These are phyloP conservation scores for Spilarctia lutea DNA, from an alignment of 2,888 invertebrate genomes.

Conservation along the genomic window DNA sequence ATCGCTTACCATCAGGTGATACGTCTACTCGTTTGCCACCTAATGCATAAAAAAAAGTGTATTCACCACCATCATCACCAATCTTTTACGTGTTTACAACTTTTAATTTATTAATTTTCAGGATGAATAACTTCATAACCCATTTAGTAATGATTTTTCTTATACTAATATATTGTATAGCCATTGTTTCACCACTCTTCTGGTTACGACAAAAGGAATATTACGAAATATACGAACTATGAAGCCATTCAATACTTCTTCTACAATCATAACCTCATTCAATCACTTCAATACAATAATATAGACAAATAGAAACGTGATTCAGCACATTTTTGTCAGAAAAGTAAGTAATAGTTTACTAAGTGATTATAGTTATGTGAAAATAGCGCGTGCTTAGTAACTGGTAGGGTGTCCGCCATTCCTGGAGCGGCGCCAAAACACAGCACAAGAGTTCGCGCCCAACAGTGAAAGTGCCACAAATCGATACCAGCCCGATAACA, in stretches of 20 bases:
- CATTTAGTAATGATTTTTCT: neutral
- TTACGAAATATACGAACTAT: slow-evolving; percentile 31
- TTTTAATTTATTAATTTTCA: neutral
- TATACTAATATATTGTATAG: neutral
- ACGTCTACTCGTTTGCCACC: no score
- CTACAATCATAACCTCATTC: slow-evolving; percentile 20
- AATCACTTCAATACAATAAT: slow-evolving; percentile 5
- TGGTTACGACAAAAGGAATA: slow-evolving; percentile 28
- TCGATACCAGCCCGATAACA: slow-evolving; percentile 72
- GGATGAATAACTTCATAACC: neutral
- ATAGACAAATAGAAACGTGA: slow-evolving; percentile 2
- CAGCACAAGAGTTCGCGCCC: slow-evolving; percentile 62
- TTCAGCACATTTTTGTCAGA: neutral
- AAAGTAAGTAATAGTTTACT: neutral
- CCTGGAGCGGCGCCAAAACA: slow-evolving; percentile 77
- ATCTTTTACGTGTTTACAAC: neutral
- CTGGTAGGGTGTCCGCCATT: slow-evolving; percentile 58
- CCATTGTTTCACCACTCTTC: slow-evolving; percentile 2
- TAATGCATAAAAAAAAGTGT: no score
- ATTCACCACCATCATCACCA: neutral
- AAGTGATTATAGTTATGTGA: slow-evolving; percentile 8
- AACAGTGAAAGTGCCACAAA: slow-evolving; percentile 72
- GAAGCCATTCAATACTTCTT: slow-evolving; percentile 28
- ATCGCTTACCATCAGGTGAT: no score
- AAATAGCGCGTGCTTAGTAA: slow-evolving; percentile 61